Base-by-base conservation (phyloP, 2,113 vertebrate species). In the Herpailurus yagouaroundi region DNA sequence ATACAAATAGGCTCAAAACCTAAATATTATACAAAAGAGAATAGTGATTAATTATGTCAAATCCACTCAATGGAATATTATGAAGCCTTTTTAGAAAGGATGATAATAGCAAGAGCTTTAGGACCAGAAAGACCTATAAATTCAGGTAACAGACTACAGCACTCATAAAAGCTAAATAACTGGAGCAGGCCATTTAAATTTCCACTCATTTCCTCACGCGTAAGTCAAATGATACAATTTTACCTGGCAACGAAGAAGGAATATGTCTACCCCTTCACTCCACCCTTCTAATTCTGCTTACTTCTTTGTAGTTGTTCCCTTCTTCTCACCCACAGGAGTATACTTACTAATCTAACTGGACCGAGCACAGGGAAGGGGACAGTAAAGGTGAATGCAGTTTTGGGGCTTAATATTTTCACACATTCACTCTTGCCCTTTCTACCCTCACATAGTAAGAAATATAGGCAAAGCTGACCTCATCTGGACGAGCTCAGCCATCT, bases 41-140 rank as follows among this genome's bases (percentile, higher is more conserved):
- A 69, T 19, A 76, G 38, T 95, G 79, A 93, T 33, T 89, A 76
- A 90, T 77, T 66, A 79, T 29, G n/a, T 92, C 77, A 97, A 31
- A 41, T 77, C n/a, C 21, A 88, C 38, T 88, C 63, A 79, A 55
- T 68, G 38, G 13, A n/a, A 79, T 71, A 92, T 76, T 93, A 57
- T 13, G 18, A 3, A 91, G 5, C 7, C 27, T 93, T 93, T 91
- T 73, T 52, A 74, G 86, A 93, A 87, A 95, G 60, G 45, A 85
- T 12, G 0, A 33, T 89, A 80, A 96, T 19, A 90, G 10, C 21
- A 31, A 52, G 29, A 52, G 29, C 7, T 82, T 87, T 50, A 68
- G 29, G 79, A 33, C 19, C 87, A 85, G 36, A 73, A 76, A 90
- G 38, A 55, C 27, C 27, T 57, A 87, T 48, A 87, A 88, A 85